phyloP scores from a whole-genome alignment of 2,797 vertebrate species.

The Manis crassicaudata region DNA sequence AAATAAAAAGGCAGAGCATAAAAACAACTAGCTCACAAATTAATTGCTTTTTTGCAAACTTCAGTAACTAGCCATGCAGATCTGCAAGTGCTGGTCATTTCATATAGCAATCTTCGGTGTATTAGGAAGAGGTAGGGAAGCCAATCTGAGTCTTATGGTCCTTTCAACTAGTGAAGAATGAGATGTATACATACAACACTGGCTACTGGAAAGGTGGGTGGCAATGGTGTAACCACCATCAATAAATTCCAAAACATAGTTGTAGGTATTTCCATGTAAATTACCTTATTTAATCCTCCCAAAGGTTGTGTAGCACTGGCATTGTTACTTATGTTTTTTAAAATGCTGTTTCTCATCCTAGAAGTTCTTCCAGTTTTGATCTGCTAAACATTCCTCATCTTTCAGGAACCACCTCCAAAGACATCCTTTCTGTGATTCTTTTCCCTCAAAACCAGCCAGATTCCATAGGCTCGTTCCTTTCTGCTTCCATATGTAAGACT shows the following conservation, averaged over 20 bases:
- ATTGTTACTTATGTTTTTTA: not conserved
- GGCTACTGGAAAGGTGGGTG: not conserved
- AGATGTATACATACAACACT: accelerated
- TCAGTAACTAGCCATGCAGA: not conserved
- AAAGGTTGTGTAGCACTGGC: not conserved
- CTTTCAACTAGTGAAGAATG: not conserved
- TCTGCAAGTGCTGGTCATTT: not conserved
- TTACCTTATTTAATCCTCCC: not conserved
- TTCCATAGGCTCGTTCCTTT: not conserved
- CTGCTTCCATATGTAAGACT: not conserved
- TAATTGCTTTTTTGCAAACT: not conserved
- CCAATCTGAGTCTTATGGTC: not conserved
- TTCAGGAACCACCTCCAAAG: not conserved
- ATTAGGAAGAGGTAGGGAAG: not conserved
- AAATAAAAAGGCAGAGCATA: not conserved
- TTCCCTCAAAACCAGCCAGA: not conserved
- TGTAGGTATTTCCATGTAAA: not conserved
- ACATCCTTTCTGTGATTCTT: not conserved
- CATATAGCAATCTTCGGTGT: not conserved
- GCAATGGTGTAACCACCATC: not conserved
- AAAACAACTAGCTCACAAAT: not conserved
- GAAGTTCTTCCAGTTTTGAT: not conserved
- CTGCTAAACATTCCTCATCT: not conserved
- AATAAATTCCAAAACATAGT: not conserved
- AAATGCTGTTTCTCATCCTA: not conserved